These are phyloP conservation scores for Lithobius niger DNA, from an alignment of 1,140 invertebrate species.

Conservation along the genomic window DNA sequence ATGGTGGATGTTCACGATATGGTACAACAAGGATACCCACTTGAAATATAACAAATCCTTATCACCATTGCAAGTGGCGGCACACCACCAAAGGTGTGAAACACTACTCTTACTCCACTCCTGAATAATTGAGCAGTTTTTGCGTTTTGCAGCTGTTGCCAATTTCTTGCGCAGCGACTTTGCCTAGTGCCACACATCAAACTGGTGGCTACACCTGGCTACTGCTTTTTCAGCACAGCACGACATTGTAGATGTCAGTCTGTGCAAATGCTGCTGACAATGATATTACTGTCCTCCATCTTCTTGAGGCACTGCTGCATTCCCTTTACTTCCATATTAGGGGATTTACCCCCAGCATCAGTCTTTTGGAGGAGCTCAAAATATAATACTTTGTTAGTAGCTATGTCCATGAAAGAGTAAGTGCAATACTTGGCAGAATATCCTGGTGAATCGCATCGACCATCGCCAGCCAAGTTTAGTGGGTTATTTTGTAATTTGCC, in stretches of 20 bases:
- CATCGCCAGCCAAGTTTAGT: background rate
- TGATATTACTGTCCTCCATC: background rate
- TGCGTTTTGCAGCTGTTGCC: background rate
- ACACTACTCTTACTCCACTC: background rate
- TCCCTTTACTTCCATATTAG: background rate
- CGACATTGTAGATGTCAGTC: background rate
- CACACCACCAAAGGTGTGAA: background rate
- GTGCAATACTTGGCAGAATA: background rate
- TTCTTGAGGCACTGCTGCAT: background rate
- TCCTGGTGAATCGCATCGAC: background rate
- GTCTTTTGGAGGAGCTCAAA: background rate
- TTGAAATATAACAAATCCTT: background rate
- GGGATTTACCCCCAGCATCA: background rate
- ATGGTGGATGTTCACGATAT: background rate
- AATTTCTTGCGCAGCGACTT: background rate
- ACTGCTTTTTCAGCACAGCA: background rate
- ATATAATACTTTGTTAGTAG: background rate
- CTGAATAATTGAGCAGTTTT: background rate
- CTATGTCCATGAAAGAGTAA: background rate
- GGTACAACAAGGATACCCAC: background rate
- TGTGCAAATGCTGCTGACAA: background rate
- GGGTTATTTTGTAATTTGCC: too few species aligned
- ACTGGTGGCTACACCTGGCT: background rate
- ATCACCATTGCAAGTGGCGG: background rate
- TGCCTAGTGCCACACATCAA: background rate